A percentile compares a stretch with the other conserved stretches of the same genome.
phyloP scores from a whole-genome alignment of 2,797 vertebrate species.

The Siniperca undulata region DNA sequence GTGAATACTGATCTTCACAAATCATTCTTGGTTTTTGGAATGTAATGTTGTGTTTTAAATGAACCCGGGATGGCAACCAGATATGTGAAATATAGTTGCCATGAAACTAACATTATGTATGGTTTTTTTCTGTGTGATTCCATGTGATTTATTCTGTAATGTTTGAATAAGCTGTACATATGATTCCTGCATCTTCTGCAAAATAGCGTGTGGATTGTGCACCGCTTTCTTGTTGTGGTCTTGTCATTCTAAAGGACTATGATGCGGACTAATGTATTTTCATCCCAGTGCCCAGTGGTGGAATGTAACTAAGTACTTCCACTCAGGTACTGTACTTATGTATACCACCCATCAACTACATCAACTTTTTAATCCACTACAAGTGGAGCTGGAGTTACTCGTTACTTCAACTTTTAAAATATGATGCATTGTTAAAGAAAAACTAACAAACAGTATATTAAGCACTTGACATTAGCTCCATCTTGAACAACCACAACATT shows the following conservation, averaged over 20 bases:
- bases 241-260: neutral
- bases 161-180: neutral
- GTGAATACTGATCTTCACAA: neutral
- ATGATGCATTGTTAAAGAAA: neutral
- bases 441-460: neutral
- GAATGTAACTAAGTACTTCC: neutral
- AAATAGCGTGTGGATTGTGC: neutral
- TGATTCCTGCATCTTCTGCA: neutral
- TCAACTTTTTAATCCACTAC: neutral
- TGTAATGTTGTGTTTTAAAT: neutral
- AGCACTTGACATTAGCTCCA: neutral
- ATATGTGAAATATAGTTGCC: neutral
- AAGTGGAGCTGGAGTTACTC: neutral
- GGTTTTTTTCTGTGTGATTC: neutral
- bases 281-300: neutral
- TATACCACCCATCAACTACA: neutral
- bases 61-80: neutral
- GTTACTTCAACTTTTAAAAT: neutral
- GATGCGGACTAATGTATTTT: neutral
- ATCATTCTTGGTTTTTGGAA: neutral
- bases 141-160: too few relatives aligned
- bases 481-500: neutral
- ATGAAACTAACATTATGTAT: neutral
- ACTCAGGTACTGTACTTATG: neutral
- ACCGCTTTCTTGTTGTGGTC: neutral